These are phyloP conservation scores for Nesoenas mayeri DNA, from an alignment of 2,113 vertebrate species.

Conservation along the genomic window DNA sequence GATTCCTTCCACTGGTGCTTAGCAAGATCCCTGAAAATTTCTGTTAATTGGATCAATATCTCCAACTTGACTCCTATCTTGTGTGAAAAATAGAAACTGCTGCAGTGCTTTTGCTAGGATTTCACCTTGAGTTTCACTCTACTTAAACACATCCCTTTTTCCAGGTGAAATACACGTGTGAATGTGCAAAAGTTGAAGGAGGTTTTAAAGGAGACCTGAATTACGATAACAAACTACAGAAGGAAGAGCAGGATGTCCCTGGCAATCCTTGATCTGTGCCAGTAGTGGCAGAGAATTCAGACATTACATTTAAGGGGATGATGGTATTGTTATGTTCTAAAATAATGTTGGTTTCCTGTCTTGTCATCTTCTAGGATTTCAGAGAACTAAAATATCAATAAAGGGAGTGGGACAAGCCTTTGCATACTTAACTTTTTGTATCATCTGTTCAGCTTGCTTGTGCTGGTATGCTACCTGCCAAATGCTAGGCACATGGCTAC, in stretches of 20 bases:
- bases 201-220: background rate
- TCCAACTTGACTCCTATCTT: background rate
- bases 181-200: background rate
- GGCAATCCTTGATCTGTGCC: background rate
- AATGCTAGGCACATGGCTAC: background rate
- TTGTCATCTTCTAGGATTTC: background rate
- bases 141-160: background rate
- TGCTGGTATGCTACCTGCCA: constrained; percentile 8
- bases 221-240: background rate
- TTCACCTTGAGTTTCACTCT: background rate
- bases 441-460: background rate
- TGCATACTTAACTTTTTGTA: background rate
- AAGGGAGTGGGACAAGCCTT: background rate
- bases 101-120: background rate
- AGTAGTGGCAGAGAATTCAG: background rate
- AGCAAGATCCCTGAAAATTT: background rate
- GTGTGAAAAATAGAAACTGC: background rate
- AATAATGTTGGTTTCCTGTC: background rate
- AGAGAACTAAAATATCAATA: background rate
- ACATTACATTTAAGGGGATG: background rate
- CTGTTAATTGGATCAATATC: background rate
- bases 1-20: background rate
- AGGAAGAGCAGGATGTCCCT: background rate
- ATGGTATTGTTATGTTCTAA: background rate
- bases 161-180: background rate